Evolutionary conservation across 2,797 vertebrate genomes (phyloP), one percentile per base, ranked within the genome.

Genomic region (Acrocephalus scirpaceus): DNA sequence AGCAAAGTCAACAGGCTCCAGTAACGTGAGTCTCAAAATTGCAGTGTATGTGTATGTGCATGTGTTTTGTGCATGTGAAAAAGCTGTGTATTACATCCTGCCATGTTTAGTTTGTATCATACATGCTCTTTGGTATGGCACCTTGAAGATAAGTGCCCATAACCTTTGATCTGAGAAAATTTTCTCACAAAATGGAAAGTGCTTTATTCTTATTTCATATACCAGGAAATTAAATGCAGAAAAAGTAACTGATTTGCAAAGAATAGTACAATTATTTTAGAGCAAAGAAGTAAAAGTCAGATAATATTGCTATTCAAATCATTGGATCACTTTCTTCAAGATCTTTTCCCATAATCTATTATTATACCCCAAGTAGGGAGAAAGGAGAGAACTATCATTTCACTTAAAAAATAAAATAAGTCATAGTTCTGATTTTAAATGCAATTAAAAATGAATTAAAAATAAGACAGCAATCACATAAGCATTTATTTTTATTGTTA

Each of bases 351-450:
- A 13, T 26, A 79, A 6, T n/a, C 36, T 58, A 25, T 57, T 71
- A 42, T 61, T 78, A 38, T 6, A 42, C 2, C 2, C 42, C 14
- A 66, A 64, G 3, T 1, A 11, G 3, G 1, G 5, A 7, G 4
- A 44, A 92, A 72, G 6, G 7, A 69, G 40, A 44, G 5, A 85
- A 79, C 5, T 54, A 17, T 29, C 16, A 51, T 53, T 74, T 42
- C 18, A 51, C 6, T 9, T 61, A 16, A 62, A 88, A 92, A 76
- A 11, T 21, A 53, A 36, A 66, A 74, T 7, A 1, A 23, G 4
- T 12, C 2, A 0, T 11, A 51, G 18, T 48, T 66, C 2, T n/a
- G 45, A 51, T 22, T 62, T 54, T 45, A 72, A 82, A 44, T 42
- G 1, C 5, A 48, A 30, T 3, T 34, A 2, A 9, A 32, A 83